Evolutionary conservation across 2,113 vertebrate genomes (phyloP).

Genomic region (Cryptoleucopteryx plumbea): DNA sequence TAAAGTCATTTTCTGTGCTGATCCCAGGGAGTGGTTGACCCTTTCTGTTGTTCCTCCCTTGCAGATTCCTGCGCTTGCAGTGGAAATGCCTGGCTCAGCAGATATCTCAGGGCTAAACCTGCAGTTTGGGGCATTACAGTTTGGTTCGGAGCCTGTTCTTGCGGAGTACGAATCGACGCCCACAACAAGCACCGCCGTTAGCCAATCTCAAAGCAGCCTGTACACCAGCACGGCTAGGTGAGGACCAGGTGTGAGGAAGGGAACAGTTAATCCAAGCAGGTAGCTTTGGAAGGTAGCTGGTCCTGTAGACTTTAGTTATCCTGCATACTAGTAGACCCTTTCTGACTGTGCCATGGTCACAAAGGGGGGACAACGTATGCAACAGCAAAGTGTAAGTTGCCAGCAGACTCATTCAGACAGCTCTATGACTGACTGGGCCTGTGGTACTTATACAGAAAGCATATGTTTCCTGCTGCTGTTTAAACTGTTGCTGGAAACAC

Average conservation of each 20-base stretch:
- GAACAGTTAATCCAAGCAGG: fast-evolving
- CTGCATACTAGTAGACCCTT: slow-evolving; percentile 41
- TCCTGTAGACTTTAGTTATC: fast-evolving
- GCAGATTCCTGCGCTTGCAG: slow-evolving; percentile 92
- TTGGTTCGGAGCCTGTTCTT: slow-evolving; percentile 94
- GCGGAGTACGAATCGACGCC: slow-evolving; percentile 86
- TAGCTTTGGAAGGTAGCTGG: fast-evolving
- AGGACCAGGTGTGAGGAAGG: neutral
- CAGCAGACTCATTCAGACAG: neutral
- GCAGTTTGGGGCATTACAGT: slow-evolving; percentile 95
- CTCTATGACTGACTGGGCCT: neutral
- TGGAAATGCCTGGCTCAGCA: slow-evolving; percentile 95
- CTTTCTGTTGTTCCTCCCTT: neutral
- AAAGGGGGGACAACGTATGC: slow-evolving; percentile 26
- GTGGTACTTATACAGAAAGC: neutral
- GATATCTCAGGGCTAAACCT: slow-evolving; percentile 94
- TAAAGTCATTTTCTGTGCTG: neutral
- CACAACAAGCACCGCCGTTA: slow-evolving; percentile 75
- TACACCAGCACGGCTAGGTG: slow-evolving; percentile 92
- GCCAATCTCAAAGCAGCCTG: slow-evolving; percentile 86
- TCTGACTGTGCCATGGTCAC: neutral
- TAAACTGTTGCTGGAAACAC: neutral
- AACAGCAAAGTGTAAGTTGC: slow-evolving; percentile 2
- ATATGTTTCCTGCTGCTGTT: neutral
- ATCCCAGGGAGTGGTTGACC: neutral